A percentile compares a stretch with the other conserved stretches of the same genome.
Conservation (phyloP, 2,113 vertebrate genomes). For the Gorsachius goisagi region DNA sequence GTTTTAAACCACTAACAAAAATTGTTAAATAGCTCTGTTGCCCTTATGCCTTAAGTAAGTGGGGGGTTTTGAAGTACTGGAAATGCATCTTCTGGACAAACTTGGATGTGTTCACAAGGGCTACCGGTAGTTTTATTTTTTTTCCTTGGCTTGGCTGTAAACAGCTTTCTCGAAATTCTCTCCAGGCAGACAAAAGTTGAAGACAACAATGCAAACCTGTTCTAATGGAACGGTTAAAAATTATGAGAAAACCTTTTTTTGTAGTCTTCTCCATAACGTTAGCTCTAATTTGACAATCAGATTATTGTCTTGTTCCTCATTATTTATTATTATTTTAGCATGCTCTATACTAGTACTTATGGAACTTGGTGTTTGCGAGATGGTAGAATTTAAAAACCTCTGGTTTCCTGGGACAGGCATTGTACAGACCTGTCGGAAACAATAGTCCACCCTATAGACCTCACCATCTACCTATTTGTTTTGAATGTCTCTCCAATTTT, state of each 20-base stretch:
- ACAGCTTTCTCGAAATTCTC: neutral
- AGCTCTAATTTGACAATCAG: neutral
- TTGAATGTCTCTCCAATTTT: neutral
- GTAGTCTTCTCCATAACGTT: neutral
- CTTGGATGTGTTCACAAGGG: neutral
- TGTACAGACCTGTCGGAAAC: neutral
- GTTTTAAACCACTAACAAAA: slow-evolving; percentile 36
- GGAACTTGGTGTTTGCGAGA: neutral
- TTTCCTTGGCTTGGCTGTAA: neutral
- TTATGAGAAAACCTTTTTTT: neutral
- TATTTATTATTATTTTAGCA: neutral
- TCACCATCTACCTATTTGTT: neutral
- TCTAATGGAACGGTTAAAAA: neutral
- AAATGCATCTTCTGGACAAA: slow-evolving; percentile 13
- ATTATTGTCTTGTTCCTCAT: neutral
- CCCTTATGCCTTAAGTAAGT: slow-evolving; percentile 14
- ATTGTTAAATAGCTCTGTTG: slow-evolving; percentile 20
- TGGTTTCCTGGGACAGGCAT: neutral
- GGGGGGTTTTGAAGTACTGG: neutral
- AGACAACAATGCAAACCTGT: neutral
- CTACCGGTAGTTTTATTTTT: neutral
- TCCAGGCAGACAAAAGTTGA: neutral
- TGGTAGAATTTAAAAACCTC: neutral
- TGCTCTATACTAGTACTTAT: neutral
- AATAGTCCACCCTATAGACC: neutral